Conservation (phyloP, 2,113 vertebrate genomes). For the Calypte anna region DNA sequence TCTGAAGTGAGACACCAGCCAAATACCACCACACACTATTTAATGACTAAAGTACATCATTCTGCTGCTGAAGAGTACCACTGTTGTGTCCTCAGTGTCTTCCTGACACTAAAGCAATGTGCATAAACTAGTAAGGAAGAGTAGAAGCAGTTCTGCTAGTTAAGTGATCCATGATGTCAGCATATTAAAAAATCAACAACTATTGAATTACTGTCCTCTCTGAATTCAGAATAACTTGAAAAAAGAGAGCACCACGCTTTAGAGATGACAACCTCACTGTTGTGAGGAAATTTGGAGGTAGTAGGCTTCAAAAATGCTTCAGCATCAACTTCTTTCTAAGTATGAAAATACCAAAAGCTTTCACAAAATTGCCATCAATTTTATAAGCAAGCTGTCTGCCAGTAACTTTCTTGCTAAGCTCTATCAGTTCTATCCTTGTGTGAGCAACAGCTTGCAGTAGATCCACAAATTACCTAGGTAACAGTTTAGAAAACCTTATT, state of each 20-base stretch:
- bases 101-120: background rate
- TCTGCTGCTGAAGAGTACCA: background rate
- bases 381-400: background rate
- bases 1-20: background rate
- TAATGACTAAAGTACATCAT: background rate
- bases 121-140: background rate
- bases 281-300: background rate
- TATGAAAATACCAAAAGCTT: background rate
- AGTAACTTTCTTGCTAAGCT: background rate
- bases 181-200: background rate
- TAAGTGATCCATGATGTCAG: background rate
- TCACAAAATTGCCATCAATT: background rate
- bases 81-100: background rate
- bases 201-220: background rate
- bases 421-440: background rate
- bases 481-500: constrained; percentile 18
- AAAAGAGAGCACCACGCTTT: background rate
- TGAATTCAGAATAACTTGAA: background rate
- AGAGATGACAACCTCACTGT: background rate
- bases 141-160: background rate
- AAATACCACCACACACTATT: background rate
- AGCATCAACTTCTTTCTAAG: background rate
- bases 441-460: background rate
- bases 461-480: constrained; percentile 5
- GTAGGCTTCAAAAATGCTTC: background rate